Evolutionary conservation across 2,797 vertebrate genomes (phyloP).

Genomic region (Falco columbarius): DNA sequence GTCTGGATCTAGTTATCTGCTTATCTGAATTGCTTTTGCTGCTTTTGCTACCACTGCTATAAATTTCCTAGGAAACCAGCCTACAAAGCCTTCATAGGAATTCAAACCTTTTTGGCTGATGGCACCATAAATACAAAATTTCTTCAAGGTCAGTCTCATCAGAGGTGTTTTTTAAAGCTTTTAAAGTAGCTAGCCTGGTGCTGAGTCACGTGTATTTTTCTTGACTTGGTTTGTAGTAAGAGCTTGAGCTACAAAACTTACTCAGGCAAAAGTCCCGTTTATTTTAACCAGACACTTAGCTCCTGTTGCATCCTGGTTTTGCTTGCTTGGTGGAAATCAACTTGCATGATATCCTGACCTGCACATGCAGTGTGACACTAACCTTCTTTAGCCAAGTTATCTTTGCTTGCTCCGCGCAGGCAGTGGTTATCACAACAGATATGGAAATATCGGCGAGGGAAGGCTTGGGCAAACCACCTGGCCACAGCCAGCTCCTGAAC

Average conservation of each 20-base stretch:
- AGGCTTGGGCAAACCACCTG: background rate
- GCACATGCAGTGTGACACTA: background rate
- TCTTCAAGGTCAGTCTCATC: conserved; percentile 46
- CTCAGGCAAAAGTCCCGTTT: background rate
- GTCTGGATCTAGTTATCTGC: conserved; percentile 1
- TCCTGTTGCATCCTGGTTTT: background rate
- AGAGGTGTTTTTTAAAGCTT: conserved; percentile 44
- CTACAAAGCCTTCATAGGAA: background rate
- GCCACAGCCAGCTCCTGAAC: background rate
- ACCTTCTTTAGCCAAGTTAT: background rate
- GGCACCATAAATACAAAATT: conserved; percentile 5
- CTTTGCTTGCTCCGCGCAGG: background rate
- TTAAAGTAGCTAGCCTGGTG: conserved; percentile 25
- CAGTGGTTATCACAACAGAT: background rate
- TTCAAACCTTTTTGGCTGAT: background rate
- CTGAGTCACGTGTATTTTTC: conserved; percentile 34
- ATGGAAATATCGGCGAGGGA: background rate
- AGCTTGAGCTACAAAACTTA: background rate
- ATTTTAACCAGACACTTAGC: background rate
- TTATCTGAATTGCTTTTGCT: conserved; percentile 39
- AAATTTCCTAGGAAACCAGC: conserved; percentile 35
- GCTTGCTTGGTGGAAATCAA: background rate
- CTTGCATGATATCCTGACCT: background rate
- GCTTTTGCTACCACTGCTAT: conserved; percentile 17
- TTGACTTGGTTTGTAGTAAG: conserved; percentile 22